These are phyloP conservation scores for Tragelaphus scriptus DNA, from an alignment of 2,113 vertebrate species.

Conservation along the genomic window DNA sequence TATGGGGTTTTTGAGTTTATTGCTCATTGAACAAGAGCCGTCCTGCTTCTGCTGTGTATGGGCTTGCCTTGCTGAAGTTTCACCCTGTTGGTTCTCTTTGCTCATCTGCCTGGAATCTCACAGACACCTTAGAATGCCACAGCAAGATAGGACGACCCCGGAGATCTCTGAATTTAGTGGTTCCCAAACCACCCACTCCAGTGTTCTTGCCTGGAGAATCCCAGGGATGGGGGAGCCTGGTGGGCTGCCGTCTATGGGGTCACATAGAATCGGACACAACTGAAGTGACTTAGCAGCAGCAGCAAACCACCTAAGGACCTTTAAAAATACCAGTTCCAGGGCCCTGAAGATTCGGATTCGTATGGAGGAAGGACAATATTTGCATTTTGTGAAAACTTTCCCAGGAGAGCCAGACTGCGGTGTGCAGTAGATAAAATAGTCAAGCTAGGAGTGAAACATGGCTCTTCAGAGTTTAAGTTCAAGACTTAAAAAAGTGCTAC, in stretches of 20 bases:
- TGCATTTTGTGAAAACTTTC: background rate
- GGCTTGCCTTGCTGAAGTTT: background rate
- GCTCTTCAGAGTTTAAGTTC: background rate
- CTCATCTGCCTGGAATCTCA: background rate
- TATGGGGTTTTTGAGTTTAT: background rate
- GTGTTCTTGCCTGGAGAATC: no score
- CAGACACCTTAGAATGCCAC: background rate
- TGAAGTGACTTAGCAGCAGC: no score
- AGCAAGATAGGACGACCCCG: background rate
- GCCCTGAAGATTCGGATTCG: background rate
- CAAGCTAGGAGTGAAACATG: background rate
- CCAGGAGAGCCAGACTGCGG: background rate
- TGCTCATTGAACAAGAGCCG: background rate
- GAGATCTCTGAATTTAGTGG: background rate
- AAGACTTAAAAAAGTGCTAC: background rate
- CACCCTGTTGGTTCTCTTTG: background rate
- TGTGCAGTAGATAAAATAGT: background rate
- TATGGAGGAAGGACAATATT: background rate
- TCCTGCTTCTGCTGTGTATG: background rate
- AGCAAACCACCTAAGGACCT: background rate
- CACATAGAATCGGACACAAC: no score
- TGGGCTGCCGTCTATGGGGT: no score
- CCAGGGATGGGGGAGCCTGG: no score
- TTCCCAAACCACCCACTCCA: background rate
- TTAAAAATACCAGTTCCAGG: background rate